Evolutionary conservation across 2,797 vertebrate genomes (phyloP), one percentile per base, ranked within the genome.

Genomic region (Semotilus atromaculatus): DNA sequence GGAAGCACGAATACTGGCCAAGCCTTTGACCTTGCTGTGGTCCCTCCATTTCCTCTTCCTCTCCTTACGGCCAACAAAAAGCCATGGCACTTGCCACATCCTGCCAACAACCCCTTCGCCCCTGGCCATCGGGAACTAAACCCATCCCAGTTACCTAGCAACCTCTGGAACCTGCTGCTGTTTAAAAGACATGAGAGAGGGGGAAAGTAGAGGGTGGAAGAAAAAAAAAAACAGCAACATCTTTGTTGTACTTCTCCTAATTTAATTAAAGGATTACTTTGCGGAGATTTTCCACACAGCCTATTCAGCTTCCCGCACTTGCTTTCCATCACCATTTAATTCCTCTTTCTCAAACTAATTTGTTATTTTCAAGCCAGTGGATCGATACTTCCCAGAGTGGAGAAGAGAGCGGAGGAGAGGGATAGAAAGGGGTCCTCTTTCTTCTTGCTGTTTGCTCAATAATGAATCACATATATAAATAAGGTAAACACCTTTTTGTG

Each of bases 361-460:
- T 92, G 91, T 93, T 94, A 90, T 93, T 93, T 94, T 88, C 90
- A 86, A 92, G 92, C 87, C 85, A 89, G 81, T 85, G 45, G 91
- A 94, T 94, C 92, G 88, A 95, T 94, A 92, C 88, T 91, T 90
- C 88, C 86, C 88, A 88, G 92, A 88, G 89, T 90, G 86, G 89
- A 82, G 80, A 89, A 90, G 89, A 89, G 72, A 89, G 38, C 83
- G 45, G 81, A 89, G 90, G 89, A 89, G 70, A 89, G 38, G 86
- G 75, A 86, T 86, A 86, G 89, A 86, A 91, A 86, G 89, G 83
- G 86, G 86, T 86, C 53, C 77, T 68, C 40, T 82, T 90, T 87
- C 89, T 87, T 83, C 86, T 88, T 89, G 87, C 88, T 91, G 90
- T 93, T 94, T 93, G 88, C 91, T 93, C 91, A 90, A 91, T 94